These are phyloP conservation scores for Halotydeus destructor DNA, from an alignment of 1,140 invertebrate genomes.

Conservation along the genomic window DNA sequence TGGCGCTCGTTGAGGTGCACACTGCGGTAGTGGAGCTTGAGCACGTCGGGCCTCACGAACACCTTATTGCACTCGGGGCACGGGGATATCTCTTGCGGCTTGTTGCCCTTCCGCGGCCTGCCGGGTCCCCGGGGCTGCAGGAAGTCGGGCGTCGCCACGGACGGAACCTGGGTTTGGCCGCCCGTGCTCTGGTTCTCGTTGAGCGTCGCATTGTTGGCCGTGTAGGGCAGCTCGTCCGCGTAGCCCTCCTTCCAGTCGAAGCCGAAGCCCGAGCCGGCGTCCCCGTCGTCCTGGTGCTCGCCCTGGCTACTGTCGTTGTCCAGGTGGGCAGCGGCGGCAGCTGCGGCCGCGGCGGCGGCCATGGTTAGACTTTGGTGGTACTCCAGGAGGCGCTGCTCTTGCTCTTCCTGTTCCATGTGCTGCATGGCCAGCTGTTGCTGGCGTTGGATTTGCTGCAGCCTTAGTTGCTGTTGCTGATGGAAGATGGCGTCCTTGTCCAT, in stretches of 20 bases:
- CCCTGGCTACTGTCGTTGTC: neutral
- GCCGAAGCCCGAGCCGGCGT: neutral
- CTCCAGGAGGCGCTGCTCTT: conserved; percentile 1
- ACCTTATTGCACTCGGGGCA: conserved; percentile 6
- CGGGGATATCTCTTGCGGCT: conserved; percentile 3
- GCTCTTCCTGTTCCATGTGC: neutral
- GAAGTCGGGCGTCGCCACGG: conserved; percentile 4
- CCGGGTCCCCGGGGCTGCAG: conserved; percentile 5
- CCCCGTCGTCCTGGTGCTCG: neutral
- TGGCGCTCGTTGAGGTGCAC: conserved; percentile 3
- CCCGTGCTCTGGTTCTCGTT: neutral
- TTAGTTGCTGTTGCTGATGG: conserved; percentile 4
- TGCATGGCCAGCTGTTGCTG: neutral
- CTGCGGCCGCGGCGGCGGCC: neutral
- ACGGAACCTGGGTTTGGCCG: no score
- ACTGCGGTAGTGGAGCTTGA: conserved; percentile 5
- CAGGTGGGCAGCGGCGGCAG: neutral
- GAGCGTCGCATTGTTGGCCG: neutral
- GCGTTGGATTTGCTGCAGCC: conserved; percentile 2
- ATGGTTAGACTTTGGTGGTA: conserved; percentile 3
- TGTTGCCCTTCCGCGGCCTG: conserved; percentile 7
- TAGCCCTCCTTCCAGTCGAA: conserved; percentile 3
- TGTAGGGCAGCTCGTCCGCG: neutral
- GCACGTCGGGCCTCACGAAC: conserved; percentile 5
- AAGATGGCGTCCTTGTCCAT: conserved; percentile 2